These are phyloP conservation scores for Cebidichthys violaceus DNA, from an alignment of 2,113 vertebrate species.

Conservation along the genomic window DNA sequence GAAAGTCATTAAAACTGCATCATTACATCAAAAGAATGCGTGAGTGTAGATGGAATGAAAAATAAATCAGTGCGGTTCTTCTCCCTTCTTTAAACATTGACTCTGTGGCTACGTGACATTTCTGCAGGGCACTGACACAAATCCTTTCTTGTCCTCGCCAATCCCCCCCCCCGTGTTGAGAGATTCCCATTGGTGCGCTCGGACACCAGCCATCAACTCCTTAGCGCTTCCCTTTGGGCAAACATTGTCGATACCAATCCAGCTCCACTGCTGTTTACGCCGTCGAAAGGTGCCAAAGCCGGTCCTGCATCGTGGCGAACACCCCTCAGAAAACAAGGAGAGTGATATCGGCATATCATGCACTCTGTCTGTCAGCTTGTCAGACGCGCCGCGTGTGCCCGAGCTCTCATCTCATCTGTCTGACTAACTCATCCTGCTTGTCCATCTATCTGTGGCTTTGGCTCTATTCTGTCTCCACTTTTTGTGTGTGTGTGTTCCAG, in stretches of 20 bases:
- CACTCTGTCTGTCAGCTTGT: slow-evolving; percentile 68
- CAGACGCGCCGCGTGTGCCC: slow-evolving; percentile 39
- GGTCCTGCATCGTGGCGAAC: slow-evolving; percentile 33
- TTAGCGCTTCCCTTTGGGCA: slow-evolving; percentile 37
- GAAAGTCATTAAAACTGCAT: slow-evolving; percentile 45
- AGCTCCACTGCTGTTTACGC: slow-evolving; percentile 22
- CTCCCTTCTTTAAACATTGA: slow-evolving; percentile 60
- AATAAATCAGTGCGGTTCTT: slow-evolving; percentile 34
- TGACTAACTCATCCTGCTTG: slow-evolving; percentile 49
- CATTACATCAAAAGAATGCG: slow-evolving; percentile 24
- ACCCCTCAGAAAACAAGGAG: slow-evolving; percentile 48
- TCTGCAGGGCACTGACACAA: slow-evolving; percentile 40
- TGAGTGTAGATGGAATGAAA: slow-evolving; percentile 47
- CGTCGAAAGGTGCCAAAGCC: slow-evolving; percentile 26
- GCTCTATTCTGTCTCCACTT: slow-evolving; percentile 17
- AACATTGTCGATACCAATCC: slow-evolving; percentile 64
- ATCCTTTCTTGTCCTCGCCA: slow-evolving; percentile 21
- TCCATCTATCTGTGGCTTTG: slow-evolving; percentile 64
- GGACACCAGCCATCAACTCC: slow-evolving; percentile 56
- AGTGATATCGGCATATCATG: slow-evolving; percentile 59
- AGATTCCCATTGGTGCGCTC: slow-evolving; percentile 44
- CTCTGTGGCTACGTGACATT: slow-evolving; percentile 47
- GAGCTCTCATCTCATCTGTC: slow-evolving; percentile 53
- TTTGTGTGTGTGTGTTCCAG: slow-evolving; percentile 15
- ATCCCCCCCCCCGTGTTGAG: slow-evolving; percentile 2